Conservation (phyloP, 2,113 vertebrate genomes). For the Pogonocichla stellata region DNA sequence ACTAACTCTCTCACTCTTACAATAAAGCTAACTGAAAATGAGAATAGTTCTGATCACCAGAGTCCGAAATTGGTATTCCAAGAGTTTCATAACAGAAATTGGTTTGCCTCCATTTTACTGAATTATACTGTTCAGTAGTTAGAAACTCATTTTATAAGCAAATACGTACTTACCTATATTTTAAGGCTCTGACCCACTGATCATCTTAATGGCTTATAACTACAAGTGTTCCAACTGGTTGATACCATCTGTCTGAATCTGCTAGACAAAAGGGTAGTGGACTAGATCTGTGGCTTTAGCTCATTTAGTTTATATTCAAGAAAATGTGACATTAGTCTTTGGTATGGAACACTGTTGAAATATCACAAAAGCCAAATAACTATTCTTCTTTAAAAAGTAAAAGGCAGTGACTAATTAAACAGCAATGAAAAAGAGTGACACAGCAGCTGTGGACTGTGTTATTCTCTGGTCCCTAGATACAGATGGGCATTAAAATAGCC, state of each 20-base stretch:
- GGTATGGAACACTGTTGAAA: background rate
- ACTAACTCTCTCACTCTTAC: background rate
- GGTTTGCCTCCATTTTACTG: conserved; percentile 45
- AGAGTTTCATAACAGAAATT: conserved; percentile 36
- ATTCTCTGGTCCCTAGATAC: background rate
- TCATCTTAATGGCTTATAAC: conserved; percentile 23
- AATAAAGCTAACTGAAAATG: conserved; percentile 31
- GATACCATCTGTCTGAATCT: conserved; percentile 20
- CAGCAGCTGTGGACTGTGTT: background rate
- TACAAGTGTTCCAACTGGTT: background rate
- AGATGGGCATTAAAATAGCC: background rate
- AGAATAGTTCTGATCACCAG: conserved; percentile 33
- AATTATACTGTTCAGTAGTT: conserved; percentile 45
- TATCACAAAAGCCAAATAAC: conserved; percentile 23
- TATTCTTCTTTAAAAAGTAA: background rate
- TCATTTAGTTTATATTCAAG: conserved; percentile 16
- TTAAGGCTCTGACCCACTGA: background rate
- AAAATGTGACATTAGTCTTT: background rate
- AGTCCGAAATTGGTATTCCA: conserved; percentile 57
- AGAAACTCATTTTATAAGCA: conserved; percentile 38
- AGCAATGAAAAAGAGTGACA: background rate
- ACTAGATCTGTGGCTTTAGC: background rate
- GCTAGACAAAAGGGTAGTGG: background rate
- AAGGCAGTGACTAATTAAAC: background rate
- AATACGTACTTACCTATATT: conserved; percentile 19